Conservation (phyloP, 2,113 vertebrate genomes). For the Amphiprion ocellaris region DNA sequence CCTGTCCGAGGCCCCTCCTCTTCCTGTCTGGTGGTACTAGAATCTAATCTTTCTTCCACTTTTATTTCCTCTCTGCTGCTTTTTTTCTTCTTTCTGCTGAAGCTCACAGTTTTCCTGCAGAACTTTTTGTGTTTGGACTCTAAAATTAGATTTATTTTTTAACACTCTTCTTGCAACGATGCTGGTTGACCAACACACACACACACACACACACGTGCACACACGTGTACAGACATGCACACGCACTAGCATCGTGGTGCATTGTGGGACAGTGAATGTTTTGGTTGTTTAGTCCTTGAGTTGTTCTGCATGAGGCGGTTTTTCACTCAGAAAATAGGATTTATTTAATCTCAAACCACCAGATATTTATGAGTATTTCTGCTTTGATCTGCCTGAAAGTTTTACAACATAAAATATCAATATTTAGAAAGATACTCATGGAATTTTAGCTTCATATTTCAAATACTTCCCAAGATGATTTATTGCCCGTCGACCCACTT, state of each 20-base stretch:
- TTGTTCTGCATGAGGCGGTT: slow-evolving; percentile 83
- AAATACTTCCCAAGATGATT: no score
- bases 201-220: not conserved
- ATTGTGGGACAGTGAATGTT: slow-evolving; percentile 87
- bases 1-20: not conserved
- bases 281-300: slow-evolving; percentile 74
- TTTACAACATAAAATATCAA: no score
- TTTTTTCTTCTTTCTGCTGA: slow-evolving; percentile 61
- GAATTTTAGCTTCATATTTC: no score
- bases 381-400: no score
- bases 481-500: no score
- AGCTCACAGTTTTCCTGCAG: slow-evolving; percentile 46
- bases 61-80: slow-evolving; percentile 31
- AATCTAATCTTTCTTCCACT: slow-evolving; percentile 72
- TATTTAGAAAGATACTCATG: no score
- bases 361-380: no score
- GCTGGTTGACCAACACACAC: slow-evolving; percentile 65
- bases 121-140: slow-evolving; percentile 54
- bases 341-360: no score
- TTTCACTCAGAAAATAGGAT: not conserved
- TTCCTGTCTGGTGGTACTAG: slow-evolving; percentile 57
- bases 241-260: slow-evolving; percentile 87
- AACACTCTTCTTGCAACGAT: slow-evolving; percentile 65
- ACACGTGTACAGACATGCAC: slow-evolving; percentile 31
- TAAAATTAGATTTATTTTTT: slow-evolving; percentile 44